A percentile compares a stretch with the other conserved stretches of the same genome.
These are phyloP conservation scores for Pachypanchax playfairii DNA, from an alignment of 2,113 vertebrate genomes.

Conservation along the genomic window DNA sequence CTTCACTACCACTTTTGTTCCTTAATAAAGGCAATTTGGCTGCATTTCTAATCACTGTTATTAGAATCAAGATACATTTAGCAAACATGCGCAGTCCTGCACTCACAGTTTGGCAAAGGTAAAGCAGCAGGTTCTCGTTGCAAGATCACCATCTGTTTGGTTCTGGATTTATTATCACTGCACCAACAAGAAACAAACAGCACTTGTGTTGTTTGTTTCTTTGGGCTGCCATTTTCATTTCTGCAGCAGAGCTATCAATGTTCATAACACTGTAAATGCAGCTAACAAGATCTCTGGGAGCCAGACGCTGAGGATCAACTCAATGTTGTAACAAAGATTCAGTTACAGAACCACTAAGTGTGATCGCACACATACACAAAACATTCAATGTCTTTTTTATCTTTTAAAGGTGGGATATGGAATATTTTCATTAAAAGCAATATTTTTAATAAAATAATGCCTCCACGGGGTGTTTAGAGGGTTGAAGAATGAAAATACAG, in stretches of 20 bases:
- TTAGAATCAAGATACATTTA: conserved; percentile 32
- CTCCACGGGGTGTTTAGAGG: too few relatives aligned
- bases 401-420: too few relatives aligned
- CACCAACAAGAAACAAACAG: conserved; percentile 25
- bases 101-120: conserved; percentile 44
- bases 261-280: neutral
- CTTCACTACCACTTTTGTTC: neutral
- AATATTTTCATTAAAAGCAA: too few relatives aligned
- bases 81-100: conserved; percentile 31
- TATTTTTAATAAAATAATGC: too few relatives aligned
- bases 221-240: conserved; percentile 25
- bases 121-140: conserved; percentile 49
- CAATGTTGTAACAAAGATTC: neutral
- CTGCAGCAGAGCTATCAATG: neutral
- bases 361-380: too few relatives aligned
- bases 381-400: neutral
- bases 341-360: neutral
- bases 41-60: neutral
- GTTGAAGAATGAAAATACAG: too few relatives aligned
- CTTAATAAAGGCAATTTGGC: conserved; percentile 16
- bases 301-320: conserved; percentile 1
- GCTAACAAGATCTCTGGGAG: neutral
- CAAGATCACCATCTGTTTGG: conserved; percentile 71
- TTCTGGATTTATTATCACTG: conserved; percentile 48
- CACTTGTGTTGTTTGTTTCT: too few relatives aligned